Evolutionary conservation across 2,113 vertebrate species (phyloP).

Genomic region (Bathybates hornii): DNA sequence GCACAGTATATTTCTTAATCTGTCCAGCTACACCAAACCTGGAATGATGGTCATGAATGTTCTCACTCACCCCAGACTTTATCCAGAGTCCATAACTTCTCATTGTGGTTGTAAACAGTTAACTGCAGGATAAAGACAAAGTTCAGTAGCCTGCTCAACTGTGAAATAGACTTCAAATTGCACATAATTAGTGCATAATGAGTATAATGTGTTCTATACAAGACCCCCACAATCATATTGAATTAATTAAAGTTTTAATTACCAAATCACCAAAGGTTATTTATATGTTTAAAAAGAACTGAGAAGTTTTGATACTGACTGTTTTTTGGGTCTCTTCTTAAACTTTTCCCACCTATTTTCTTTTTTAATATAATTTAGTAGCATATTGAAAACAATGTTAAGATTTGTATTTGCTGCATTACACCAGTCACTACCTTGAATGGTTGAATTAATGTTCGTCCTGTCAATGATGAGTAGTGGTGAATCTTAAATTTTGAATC

Average conservation of each 20-base stretch:
- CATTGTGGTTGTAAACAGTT: slow-evolving; percentile 18
- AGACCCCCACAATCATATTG: slow-evolving; percentile 28
- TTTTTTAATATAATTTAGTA: neutral
- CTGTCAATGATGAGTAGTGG: neutral
- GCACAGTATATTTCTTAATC: neutral
- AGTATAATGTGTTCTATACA: slow-evolving; percentile 33
- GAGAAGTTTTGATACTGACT: neutral
- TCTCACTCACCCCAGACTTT: neutral
- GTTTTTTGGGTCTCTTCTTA: neutral
- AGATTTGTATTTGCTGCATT: neutral
- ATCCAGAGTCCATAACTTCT: neutral
- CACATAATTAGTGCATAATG: slow-evolving; percentile 56
- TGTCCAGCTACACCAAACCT: neutral
- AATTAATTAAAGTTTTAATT: slow-evolving; percentile 60
- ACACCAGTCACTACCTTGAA: neutral
- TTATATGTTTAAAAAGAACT: slow-evolving; percentile 10
- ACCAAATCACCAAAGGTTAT: slow-evolving; percentile 18
- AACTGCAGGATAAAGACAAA: slow-evolving; percentile 7
- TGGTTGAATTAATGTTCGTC: neutral
- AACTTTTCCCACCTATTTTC: neutral
- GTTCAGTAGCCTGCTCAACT: slow-evolving; percentile 49
- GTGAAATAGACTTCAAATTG: slow-evolving; percentile 62
- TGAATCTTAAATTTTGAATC: neutral
- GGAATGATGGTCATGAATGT: neutral
- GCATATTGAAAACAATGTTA: neutral